A percentile compares a stretch with the other conserved stretches of the same genome.
phyloP scores from a whole-genome alignment of 1,140 invertebrate genomes.

The Colletes gigas region DNA sequence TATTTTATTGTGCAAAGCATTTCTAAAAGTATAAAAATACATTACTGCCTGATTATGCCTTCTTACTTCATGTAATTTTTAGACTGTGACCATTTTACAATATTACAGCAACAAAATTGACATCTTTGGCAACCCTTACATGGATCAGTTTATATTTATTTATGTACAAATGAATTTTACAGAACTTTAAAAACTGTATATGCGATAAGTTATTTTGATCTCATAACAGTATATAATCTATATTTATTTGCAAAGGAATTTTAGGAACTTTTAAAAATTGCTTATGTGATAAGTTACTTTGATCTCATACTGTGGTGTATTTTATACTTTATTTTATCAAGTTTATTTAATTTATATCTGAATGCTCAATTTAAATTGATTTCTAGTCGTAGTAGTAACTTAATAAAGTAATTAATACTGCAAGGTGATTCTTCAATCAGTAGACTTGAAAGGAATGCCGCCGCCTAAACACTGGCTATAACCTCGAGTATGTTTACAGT shows the following conservation, averaged over 20 bases:
- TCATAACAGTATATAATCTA: neutral
- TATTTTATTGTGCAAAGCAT: neutral
- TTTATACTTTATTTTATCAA: constrained; percentile 39
- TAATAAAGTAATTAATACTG: constrained; percentile 39
- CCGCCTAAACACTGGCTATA: too few relatives aligned
- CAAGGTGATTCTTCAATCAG: too few relatives aligned
- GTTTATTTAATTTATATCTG: constrained; percentile 39
- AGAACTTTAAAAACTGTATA: constrained; percentile 29
- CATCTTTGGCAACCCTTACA: neutral
- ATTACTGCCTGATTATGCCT: neutral
- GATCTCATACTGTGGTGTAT: constrained; percentile 51
- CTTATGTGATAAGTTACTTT: constrained; percentile 48
- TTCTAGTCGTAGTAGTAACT: constrained; percentile 20
- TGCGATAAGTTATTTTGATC: constrained; percentile 33
- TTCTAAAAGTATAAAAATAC: too few relatives aligned
- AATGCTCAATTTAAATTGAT: constrained; percentile 35
- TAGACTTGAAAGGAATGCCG: too few relatives aligned
- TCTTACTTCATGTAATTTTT: neutral
- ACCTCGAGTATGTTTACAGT: too few relatives aligned
- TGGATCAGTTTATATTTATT: neutral
- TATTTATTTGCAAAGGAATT: constrained; percentile 20
- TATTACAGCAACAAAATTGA: neutral
- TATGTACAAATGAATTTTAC: neutral
- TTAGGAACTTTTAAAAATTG: constrained; percentile 29
- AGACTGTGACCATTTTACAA: neutral